Conservation (phyloP, 2,888 invertebrate genomes). For the Folsomia manolachei region DNA sequence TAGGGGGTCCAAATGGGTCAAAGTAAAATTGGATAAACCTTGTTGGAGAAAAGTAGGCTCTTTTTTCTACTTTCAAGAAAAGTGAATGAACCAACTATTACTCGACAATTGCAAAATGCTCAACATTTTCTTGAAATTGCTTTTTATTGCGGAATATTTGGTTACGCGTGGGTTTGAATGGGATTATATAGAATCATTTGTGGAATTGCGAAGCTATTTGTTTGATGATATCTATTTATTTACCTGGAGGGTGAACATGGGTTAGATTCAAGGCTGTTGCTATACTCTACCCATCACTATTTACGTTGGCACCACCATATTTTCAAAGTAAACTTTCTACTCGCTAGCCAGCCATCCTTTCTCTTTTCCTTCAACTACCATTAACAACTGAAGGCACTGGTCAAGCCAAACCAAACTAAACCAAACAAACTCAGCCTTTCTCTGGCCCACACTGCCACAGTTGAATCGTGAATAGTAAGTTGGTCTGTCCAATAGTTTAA, state of each 20-base stretch:
- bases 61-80: background rate
- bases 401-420: background rate
- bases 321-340: background rate
- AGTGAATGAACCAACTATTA: background rate
- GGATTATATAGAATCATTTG: background rate
- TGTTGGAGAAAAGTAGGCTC: too few species aligned
- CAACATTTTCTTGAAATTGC: background rate
- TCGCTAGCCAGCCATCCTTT: too few species aligned
- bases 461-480: too few species aligned
- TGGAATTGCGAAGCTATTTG: background rate
- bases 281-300: too few species aligned
- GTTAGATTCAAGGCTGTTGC: too few species aligned
- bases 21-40: too few species aligned
- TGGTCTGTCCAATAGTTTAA: background rate
- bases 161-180: background rate
- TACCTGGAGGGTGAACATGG: too few species aligned
- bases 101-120: background rate
- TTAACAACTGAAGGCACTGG: background rate
- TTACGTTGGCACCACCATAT: background rate
- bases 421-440: too few species aligned
- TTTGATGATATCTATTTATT: too few species aligned
- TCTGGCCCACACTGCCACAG: too few species aligned
- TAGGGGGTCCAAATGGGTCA: too few species aligned
- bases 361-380: background rate
- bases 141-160: background rate